Conservation (phyloP, 2,888 invertebrate genomes). For the Drosophila emarginata region DNA sequence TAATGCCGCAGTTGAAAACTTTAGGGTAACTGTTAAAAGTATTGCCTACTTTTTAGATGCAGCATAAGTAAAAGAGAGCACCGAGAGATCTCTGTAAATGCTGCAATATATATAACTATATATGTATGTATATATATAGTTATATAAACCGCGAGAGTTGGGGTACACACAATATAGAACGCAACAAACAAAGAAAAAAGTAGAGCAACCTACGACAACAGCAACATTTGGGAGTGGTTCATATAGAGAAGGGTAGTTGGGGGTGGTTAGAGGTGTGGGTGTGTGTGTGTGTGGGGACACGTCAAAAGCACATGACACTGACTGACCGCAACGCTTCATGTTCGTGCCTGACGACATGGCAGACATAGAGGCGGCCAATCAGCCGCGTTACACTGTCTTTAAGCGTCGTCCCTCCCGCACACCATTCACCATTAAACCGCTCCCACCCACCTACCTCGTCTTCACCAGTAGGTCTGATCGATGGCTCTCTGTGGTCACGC, state of each 20-base stretch:
- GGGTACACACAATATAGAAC: constrained; percentile 31
- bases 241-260: not conserved
- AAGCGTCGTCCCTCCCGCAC: constrained; percentile 22
- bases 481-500: constrained; percentile 72
- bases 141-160: constrained; percentile 34
- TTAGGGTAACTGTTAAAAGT: constrained; percentile 18
- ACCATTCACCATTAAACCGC: not conserved
- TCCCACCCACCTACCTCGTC: not conserved
- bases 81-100: constrained; percentile 2
- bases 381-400: constrained; percentile 31
- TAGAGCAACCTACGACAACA: constrained; percentile 23
- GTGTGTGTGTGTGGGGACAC: constrained; percentile 26
- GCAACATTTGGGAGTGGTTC: not conserved
- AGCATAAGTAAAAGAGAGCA: not conserved
- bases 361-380: constrained; percentile 70
- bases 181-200: constrained; percentile 23
- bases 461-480: constrained; percentile 57
- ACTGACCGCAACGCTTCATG: constrained; percentile 38
- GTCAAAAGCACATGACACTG: constrained; percentile 48
- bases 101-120: not conserved
- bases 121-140: constrained; percentile 35
- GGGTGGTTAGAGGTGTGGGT: not conserved
- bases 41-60: constrained; percentile 42
- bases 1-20: constrained; percentile 34
- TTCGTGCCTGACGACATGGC: constrained; percentile 39